Evolutionary conservation across 2,888 invertebrate genomes (phyloP).

Genomic region (Pollenia labialis): DNA sequence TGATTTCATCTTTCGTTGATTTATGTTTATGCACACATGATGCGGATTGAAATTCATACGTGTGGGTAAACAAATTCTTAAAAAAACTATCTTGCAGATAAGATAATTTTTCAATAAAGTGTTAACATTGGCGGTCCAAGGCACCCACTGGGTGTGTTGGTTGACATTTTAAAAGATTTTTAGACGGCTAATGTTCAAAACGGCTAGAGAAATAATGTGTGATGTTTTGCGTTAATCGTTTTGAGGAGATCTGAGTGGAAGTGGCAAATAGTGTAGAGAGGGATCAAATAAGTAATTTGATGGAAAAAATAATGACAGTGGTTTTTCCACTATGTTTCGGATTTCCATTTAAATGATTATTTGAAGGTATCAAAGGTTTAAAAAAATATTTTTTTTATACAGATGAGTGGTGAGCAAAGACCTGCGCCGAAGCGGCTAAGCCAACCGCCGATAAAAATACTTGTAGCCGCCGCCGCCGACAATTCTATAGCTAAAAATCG

Average conservation of each 20-base stretch:
- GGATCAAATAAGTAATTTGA: neutral
- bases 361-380: no score
- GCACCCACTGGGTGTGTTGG: conserved; percentile 16
- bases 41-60: conserved; percentile 42
- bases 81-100: conserved; percentile 29
- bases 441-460: no score
- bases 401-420: no score
- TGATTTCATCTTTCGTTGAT: conserved; percentile 28
- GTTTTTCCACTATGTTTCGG: no score
- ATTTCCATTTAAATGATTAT: no score
- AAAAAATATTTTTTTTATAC: no score
- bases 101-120: conserved; percentile 45
- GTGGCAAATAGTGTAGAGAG: neutral
- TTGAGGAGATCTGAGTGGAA: conserved; percentile 22
- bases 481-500: no score
- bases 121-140: conserved; percentile 34
- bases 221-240: conserved; percentile 16
- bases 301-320: neutral
- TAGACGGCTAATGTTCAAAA: neutral
- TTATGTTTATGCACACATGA: conserved; percentile 39
- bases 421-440: no score
- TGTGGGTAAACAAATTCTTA: conserved; percentile 7
- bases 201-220: neutral
- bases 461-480: no score
- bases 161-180: conserved; percentile 3